These are phyloP conservation scores for Leptopilina boulardi DNA, from an alignment of 1,140 invertebrate species.

Conservation along the genomic window DNA sequence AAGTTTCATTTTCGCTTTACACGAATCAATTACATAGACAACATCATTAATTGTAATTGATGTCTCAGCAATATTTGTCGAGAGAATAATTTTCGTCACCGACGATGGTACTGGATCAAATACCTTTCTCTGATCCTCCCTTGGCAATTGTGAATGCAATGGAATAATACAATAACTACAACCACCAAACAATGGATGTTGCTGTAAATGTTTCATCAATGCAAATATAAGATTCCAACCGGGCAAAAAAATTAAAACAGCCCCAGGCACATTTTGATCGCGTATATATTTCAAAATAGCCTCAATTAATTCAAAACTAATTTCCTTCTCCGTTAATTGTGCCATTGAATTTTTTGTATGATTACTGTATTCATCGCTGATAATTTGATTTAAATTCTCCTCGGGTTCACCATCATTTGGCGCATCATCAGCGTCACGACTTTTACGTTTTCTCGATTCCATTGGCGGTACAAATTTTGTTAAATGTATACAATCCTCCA, in stretches of 20 bases:
- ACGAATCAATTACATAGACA: slow-evolving; percentile 96
- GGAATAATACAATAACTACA: slow-evolving; percentile 85
- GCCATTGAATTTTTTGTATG: slow-evolving; percentile 85
- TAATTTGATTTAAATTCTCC: slow-evolving; percentile 87
- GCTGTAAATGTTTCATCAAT: slow-evolving; percentile 89
- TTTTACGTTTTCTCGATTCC: slow-evolving; percentile 82
- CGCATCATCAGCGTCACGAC: slow-evolving; percentile 81
- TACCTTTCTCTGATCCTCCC: slow-evolving; percentile 92
- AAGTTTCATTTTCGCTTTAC: slow-evolving; percentile 96
- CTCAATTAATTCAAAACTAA: slow-evolving; percentile 95
- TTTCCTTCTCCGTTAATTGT: slow-evolving; percentile 90
- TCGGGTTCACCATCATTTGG: slow-evolving; percentile 81
- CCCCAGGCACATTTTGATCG: slow-evolving; percentile 84
- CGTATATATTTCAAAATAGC: slow-evolving; percentile 87
- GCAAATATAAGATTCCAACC: slow-evolving; percentile 97
- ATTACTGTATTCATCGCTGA: slow-evolving; percentile 65
- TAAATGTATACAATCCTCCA: slow-evolving; percentile 92
- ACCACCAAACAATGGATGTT: slow-evolving; percentile 86
- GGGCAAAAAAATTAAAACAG: slow-evolving; percentile 93
- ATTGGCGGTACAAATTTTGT: slow-evolving; percentile 87
- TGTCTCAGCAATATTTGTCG: slow-evolving; percentile 95
- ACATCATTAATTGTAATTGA: slow-evolving; percentile 98
- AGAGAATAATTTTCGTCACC: slow-evolving; percentile 90
- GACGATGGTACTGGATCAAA: slow-evolving; percentile 86
- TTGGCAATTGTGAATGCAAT: slow-evolving; percentile 92